Evolutionary conservation across 2,888 invertebrate genomes (phyloP).

Genomic region (Atrina japonica): DNA sequence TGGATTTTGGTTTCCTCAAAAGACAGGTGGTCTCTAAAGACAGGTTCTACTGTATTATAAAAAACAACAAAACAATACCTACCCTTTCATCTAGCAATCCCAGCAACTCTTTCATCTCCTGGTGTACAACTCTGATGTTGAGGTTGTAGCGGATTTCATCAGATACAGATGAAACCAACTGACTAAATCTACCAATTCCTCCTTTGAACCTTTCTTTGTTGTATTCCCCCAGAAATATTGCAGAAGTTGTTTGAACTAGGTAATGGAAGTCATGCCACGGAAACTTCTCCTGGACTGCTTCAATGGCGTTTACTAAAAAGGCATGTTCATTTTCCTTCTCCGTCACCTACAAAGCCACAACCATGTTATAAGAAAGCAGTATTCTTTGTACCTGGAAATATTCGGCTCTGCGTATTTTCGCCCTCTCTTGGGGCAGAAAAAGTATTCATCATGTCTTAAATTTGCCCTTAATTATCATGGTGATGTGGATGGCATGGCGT

Average conservation of each 20-base stretch:
- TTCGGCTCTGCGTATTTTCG: no score
- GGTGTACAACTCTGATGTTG: conserved; percentile 12
- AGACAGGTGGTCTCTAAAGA: no score
- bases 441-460: no score
- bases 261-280: conserved; percentile 23
- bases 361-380: no score
- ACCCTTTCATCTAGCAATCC: conserved; percentile 23
- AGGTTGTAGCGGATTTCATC: conserved; percentile 23
- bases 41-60: no score
- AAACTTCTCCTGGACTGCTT: conserved; percentile 9
- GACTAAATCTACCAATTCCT: conserved; percentile 13
- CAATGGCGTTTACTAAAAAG: conserved; percentile 4
- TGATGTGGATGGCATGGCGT: no score
- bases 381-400: no score
- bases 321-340: conserved; percentile 8
- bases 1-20: no score
- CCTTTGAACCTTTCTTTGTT: conserved; percentile 11
- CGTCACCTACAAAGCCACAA: conserved; percentile 17
- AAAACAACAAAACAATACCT: no score
- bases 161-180: background rate
- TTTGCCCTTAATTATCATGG: no score
- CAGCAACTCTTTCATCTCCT: conserved; percentile 23
- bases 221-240: background rate
- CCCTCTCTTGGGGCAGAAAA: no score
- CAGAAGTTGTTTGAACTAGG: background rate